Evolutionary conservation across 2,797 vertebrate species (phyloP), one percentile per base, ranked within the genome.

Genomic region (Anas georgica): DNA sequence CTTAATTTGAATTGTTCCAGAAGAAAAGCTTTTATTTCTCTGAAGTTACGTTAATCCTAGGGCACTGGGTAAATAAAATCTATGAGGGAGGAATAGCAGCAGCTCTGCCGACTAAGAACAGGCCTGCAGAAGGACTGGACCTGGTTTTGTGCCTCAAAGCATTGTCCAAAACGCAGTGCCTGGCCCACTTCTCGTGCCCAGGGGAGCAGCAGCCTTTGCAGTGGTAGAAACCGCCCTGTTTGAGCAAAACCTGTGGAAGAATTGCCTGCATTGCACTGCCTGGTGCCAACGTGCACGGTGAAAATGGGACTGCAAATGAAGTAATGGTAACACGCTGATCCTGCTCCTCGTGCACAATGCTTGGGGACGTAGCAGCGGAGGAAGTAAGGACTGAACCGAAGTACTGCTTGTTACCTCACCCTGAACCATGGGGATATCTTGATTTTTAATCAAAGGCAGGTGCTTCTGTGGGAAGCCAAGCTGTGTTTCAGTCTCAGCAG

Each of bases 1-100:
- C 82, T 46, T 91, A 41, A 91, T 94, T 89, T 73, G 43, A 82
- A 79, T 89, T 66, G 43, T 81, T 89, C 17, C 54, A 31, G 45
- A 66, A 81, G 79, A 69, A 82, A 88, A 83, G 9, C 41, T n/a
- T 72, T 74, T 50, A 15, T 84, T 83, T 89, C 83, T 63, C 5
- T 21, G 20, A 66, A 78, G 58, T 58, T 86, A 3, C 56, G 91
- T 85, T 78, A 54, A 59, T 59, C n/a, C 50, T 31, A 68, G 45
- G 50, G 26, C 74, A 43, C 37, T 15, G 17, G 67, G 45, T 54
- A 62, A 69, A 12, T 26, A 62, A 69, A 69, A 33, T 8, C 70
- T 74, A 16, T 8, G 81, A 50, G 29, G 37, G 29, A 63, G 26
- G 8, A 46, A 56, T 3, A 58, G 22, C 41, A 86, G 72, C 59